Evolutionary conservation across 2,888 invertebrate genomes (phyloP), one percentile per base, ranked within the genome.

Genomic region (Melanchra persicariae): DNA sequence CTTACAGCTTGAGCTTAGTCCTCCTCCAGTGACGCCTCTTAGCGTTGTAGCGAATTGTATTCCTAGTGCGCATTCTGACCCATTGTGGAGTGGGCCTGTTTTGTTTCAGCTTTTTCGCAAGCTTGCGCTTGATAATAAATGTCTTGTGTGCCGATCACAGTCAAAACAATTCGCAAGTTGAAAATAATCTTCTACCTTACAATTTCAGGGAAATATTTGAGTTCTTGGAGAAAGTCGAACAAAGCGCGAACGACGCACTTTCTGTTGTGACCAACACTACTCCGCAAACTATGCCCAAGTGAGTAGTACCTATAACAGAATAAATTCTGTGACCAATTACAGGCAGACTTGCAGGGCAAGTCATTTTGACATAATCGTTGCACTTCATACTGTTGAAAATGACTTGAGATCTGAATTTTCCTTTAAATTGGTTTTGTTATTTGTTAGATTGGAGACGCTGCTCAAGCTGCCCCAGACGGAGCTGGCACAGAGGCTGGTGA

Each of bases 131-230:
- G 91, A 99, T 99, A 93, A 98, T 98, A 94, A 99, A 99, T 81
- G 99, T 99, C 96, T 99, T 99, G 96, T 99, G 99, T 88, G 99
- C 99, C 92, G 99, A 98, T n/a, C n/a, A n/a, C n/a, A n/a, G n/a
- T n/a, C n/a, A n/a, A n/a, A n/a, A n/a, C n/a, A n/a, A n/a, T n/a
- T n/a, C n/a, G n/a, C 1, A 57, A 57, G 22, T 37, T 1, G 8
- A 37, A 22, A 57, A 37, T 57, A 26, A 52, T 60, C 34, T 15
- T 7, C 4, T 17, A 37, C n/a, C 5, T 47, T 40, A 30, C 10
- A 58, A 71, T 96, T 91, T 65, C 91, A 97, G 97, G 90, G 97
- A 97, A 88, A 96, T 97, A 83, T 96, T 97, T 63, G 96, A 97
- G 66, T 97, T 97, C 89, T 88, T 97, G 77, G 97, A 97, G 86